These are phyloP conservation scores for Dione juno DNA, from an alignment of 2,888 invertebrate genomes.

Conservation along the genomic window DNA sequence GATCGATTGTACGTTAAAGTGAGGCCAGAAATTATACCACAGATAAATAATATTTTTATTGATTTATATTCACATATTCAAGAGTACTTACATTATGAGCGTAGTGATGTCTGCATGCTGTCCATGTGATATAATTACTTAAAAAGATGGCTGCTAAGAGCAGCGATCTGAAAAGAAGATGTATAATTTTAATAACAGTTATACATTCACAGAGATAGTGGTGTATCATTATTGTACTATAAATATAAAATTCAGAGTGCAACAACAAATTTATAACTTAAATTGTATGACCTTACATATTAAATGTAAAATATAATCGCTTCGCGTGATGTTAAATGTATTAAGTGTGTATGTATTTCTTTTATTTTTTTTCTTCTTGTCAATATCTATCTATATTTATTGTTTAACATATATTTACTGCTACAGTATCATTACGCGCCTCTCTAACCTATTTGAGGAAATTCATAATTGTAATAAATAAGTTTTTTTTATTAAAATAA, in stretches of 20 bases:
- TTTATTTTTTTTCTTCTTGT: neutral
- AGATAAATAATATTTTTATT: neutral
- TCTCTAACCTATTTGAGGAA: too few relatives aligned
- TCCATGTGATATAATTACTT: slow-evolving; percentile 78
- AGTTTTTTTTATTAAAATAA: too few relatives aligned
- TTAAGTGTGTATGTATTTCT: neutral
- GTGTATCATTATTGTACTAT: neutral
- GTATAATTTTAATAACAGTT: slow-evolving; percentile 44
- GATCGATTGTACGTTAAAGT: too few relatives aligned
- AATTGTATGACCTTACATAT: neutral
- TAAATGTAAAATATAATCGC: neutral
- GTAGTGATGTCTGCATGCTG: slow-evolving; percentile 71
- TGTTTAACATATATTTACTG: too few relatives aligned
- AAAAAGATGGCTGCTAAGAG: slow-evolving; percentile 74
- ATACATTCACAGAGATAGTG: neutral
- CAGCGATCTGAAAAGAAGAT: slow-evolving; percentile 72
- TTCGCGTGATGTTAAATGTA: neutral
- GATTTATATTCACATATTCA: neutral
- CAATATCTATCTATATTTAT: neutral
- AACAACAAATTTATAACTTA: neutral
- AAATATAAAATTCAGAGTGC: too few relatives aligned
- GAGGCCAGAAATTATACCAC: neutral
- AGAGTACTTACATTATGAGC: slow-evolving; percentile 73
- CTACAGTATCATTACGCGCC: too few relatives aligned
- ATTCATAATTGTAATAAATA: too few relatives aligned